Evolutionary conservation across 2,888 invertebrate species (phyloP), one percentile per base, ranked within the genome.

Genomic region (Drosophila silvestris): DNA sequence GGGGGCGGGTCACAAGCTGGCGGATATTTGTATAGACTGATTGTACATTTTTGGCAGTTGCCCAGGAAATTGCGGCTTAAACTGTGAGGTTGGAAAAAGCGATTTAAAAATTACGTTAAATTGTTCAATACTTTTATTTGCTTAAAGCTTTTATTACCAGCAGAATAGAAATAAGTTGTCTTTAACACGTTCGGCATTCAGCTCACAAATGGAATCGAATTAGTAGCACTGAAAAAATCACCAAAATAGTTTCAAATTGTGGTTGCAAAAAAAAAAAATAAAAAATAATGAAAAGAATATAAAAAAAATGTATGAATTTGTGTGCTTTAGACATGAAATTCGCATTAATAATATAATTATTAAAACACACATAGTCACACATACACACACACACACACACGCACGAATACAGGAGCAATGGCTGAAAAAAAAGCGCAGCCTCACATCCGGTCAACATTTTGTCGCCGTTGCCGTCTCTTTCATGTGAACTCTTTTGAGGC

Each of bases 391-490:
- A 51, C 33, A 39, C 12, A 47, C 28, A 53, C 5, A n/a, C 47
- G 37, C 44, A 63, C 30, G 47, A 26, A 39, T 22, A 68, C 54
- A 79, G 79, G 79, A 84, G 79, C 67, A 56, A 69, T 65, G 81
- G 72, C 66, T 72, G 78, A 66, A 83, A 57, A 57, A 57, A 91
- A 90, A 88, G 74, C 91, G 89, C 86, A 90, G 89, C 83, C 88
- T 91, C 91, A 91, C 91, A 91, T 91, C 90, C 90, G 90, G 91
- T 85, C 90, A 90, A 89, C 87, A 89, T 87, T 89, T 90, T 90
- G 91, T 91, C 90, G 91, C 89, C 85, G 61, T 76, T 76, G 89
- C 86, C 77, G 73, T 83, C 89, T 86, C 83, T 79, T 71, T 89
- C 90, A 86, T 86, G 85, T 86, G 90, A 86, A 86, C 85, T 90